phyloP scores from a whole-genome alignment of 1,140 invertebrate genomes.

The Drosophila tristis region DNA sequence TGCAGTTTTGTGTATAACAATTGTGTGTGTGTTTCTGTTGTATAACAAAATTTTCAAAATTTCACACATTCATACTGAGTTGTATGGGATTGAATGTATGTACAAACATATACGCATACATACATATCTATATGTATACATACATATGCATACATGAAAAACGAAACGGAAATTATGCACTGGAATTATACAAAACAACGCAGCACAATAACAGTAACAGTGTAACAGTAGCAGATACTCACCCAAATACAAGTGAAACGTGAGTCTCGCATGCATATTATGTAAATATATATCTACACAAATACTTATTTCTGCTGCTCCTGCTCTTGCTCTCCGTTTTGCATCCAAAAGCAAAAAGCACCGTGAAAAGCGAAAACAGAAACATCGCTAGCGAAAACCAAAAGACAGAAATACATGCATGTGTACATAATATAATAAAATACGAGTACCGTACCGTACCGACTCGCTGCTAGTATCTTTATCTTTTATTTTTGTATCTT shows the following conservation, averaged over 20 bases:
- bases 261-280: constrained; percentile 41
- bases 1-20: constrained; percentile 1
- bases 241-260: constrained; percentile 34
- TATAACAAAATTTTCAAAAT: neutral
- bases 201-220: no score
- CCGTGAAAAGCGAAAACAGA: constrained; percentile 37
- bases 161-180: constrained; percentile 49
- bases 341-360: constrained; percentile 7
- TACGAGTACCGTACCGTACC: constrained; percentile 19
- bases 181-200: constrained; percentile 33
- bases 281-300: constrained; percentile 32
- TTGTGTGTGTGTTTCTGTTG: neutral
- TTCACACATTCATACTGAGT: neutral
- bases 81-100: constrained; percentile 11
- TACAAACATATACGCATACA: neutral
- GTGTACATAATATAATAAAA: constrained; percentile 22
- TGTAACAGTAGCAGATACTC: constrained; percentile 15
- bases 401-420: constrained; percentile 23
- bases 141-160: constrained; percentile 30
- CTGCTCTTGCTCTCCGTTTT: neutral
- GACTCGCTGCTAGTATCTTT: constrained; percentile 24
- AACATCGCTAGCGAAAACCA: constrained; percentile 43
- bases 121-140: constrained; percentile 2
- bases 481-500: constrained; percentile 24
- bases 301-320: constrained; percentile 23